These are phyloP conservation scores for Pardalotus punctatus DNA, from an alignment of 2,113 vertebrate genomes.

Conservation along the genomic window DNA sequence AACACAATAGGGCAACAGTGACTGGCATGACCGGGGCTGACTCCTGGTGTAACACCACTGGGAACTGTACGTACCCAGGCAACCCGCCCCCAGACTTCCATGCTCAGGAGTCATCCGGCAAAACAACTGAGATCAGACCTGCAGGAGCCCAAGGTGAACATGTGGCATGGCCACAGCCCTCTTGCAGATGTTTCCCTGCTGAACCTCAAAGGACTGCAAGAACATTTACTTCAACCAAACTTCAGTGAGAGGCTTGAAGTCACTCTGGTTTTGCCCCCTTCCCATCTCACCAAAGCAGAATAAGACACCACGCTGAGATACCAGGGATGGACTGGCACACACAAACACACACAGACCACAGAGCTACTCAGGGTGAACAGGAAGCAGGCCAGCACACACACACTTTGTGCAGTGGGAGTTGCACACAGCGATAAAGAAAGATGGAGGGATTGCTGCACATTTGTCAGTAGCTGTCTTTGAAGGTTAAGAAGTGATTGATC, in stretches of 20 bases:
- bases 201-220: neutral
- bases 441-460: accelerated
- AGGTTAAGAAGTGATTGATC: neutral
- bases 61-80: neutral
- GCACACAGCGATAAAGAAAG: neutral
- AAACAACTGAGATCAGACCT: neutral
- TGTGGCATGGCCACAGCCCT: neutral
- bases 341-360: neutral
- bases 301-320: neutral
- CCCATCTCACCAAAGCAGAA: neutral
- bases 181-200: neutral
- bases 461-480: neutral
- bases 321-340: neutral
- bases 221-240: neutral
- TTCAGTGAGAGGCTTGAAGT: neutral
- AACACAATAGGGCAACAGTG: neutral
- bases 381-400: neutral
- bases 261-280: neutral
- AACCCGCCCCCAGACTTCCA: neutral
- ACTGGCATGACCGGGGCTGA: neutral
- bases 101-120: neutral
- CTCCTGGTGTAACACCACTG: neutral
- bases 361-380: neutral
- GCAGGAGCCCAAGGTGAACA: neutral
- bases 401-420: accelerated